These are phyloP conservation scores for Drosophila gaucha DNA, from an alignment of 2,888 invertebrate species.

Conservation along the genomic window DNA sequence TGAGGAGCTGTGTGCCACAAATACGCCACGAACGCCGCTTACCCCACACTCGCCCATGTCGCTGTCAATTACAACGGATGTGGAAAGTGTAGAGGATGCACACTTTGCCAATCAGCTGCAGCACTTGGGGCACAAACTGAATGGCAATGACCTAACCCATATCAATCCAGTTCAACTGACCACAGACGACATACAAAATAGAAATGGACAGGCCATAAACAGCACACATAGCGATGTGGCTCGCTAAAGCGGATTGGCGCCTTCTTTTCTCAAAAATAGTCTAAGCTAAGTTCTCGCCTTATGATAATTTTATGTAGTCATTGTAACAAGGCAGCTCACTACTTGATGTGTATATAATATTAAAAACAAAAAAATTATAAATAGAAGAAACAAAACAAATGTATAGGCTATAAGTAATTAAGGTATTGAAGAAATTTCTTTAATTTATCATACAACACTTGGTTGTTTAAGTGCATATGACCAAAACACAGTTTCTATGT, in stretches of 20 bases:
- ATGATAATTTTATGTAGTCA: slow-evolving; percentile 17
- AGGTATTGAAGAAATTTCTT: slow-evolving; percentile 38
- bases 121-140: slow-evolving; percentile 72
- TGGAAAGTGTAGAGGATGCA: slow-evolving; percentile 65
- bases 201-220: slow-evolving; percentile 46
- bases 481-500: slow-evolving; percentile 23
- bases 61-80: slow-evolving; percentile 52
- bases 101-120: slow-evolving; percentile 72
- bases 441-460: slow-evolving; percentile 49
- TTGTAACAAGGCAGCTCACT: slow-evolving; percentile 36
- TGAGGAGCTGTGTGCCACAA: slow-evolving; percentile 60
- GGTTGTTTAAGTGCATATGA: slow-evolving; percentile 45
- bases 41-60: slow-evolving; percentile 66
- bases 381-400: neutral
- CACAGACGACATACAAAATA: slow-evolving; percentile 62
- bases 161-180: slow-evolving; percentile 58
- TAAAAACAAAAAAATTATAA: slow-evolving; percentile 1
- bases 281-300: slow-evolving; percentile 39
- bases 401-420: slow-evolving; percentile 59
- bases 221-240: slow-evolving; percentile 25
- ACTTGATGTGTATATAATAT: slow-evolving; percentile 59
- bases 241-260: slow-evolving; percentile 20
- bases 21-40: slow-evolving; percentile 52
- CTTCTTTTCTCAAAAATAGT: slow-evolving; percentile 27
- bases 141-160: slow-evolving; percentile 54